Evolutionary conservation across 2,113 vertebrate genomes (phyloP), one percentile per base, ranked within the genome.

Genomic region (Equus quagga): DNA sequence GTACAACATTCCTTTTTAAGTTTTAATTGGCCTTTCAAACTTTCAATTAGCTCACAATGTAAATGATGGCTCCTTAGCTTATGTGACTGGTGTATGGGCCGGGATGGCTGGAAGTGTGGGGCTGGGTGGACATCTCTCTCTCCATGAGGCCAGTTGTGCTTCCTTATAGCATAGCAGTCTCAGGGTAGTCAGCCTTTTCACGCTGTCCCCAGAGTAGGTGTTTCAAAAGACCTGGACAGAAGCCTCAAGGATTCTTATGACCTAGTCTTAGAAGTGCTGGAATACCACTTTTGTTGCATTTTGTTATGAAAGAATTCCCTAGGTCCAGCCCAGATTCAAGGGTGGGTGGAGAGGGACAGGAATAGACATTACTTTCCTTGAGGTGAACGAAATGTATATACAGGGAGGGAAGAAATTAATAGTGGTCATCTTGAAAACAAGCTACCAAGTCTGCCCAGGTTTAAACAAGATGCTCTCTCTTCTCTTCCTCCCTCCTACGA

Each of bases 11-110:
- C 13, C 70, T 26, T 78, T 85, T 75, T 46, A 92, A 88, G 9
- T 83, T 96, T 88, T 76, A 92, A 70, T 70, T 65, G 62, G 14
- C 65, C 14, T 23, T 36, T 97, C 84, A 95, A 76, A 75, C 14
- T 67, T 78, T 13, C 1, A 83, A 41, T 92, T 31, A 90, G 28
- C 12, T 85, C 36, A 41, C 72, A 65, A 80, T 58, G 18, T 62
- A 72, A 89, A 51, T 3, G 41, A 78, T 5, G 44, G 31, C 21
- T 83, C 11, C 24, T 72, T 88, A 67, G 19, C 23, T 78, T 79
- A 28, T 41, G 23, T 36, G 7, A 21, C 65, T 54, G 19, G 31
- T 67, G 41, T 28, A 51, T 69, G 26, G 9, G 8, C 14, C 26
- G 14, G 4, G 31, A 60, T n/a, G 51, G 72, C 56, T 91, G 54